phyloP scores from a whole-genome alignment of 2,113 vertebrate species.

The Etheostoma spectabile region DNA sequence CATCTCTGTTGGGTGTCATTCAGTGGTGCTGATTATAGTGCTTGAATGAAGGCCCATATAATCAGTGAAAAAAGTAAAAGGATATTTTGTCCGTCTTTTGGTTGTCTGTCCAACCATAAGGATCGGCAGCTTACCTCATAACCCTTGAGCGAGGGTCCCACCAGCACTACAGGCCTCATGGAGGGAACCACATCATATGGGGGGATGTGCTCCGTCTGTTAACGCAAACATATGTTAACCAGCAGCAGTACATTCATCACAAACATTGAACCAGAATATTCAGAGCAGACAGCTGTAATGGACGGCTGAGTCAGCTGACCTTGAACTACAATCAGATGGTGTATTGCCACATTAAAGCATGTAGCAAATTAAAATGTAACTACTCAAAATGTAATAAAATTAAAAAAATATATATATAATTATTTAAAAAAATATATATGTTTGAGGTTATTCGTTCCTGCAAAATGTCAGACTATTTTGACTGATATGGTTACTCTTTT shows the following conservation, averaged over 20 bases:
- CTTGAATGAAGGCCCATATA: background rate
- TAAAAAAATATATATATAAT: background rate
- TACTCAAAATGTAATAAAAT: constrained; percentile 16
- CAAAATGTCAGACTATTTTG: background rate
- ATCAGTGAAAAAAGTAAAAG: background rate
- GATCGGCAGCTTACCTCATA: constrained; percentile 88
- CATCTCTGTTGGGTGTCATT: background rate
- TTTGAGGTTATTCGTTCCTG: background rate
- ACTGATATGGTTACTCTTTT: background rate
- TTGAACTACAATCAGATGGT: constrained; percentile 14
- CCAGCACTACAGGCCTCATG: constrained; percentile 96
- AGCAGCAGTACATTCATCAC: constrained; percentile 20
- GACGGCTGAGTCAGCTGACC: constrained; percentile 29
- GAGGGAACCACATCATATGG: constrained; percentile 97
- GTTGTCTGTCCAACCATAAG: background rate
- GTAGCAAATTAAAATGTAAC: constrained; percentile 49
- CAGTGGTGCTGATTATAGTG: background rate
- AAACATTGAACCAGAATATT: constrained; percentile 1
- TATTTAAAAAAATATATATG: no score
- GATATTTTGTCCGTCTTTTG: background rate
- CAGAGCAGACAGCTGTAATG: constrained; percentile 27
- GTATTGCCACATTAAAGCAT: constrained; percentile 13
- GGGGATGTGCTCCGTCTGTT: constrained; percentile 92
- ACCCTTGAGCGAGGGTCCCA: constrained; percentile 95
- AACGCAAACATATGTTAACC: constrained; percentile 36